Conservation (phyloP, 2,113 vertebrate genomes). For the Labeo catla region DNA sequence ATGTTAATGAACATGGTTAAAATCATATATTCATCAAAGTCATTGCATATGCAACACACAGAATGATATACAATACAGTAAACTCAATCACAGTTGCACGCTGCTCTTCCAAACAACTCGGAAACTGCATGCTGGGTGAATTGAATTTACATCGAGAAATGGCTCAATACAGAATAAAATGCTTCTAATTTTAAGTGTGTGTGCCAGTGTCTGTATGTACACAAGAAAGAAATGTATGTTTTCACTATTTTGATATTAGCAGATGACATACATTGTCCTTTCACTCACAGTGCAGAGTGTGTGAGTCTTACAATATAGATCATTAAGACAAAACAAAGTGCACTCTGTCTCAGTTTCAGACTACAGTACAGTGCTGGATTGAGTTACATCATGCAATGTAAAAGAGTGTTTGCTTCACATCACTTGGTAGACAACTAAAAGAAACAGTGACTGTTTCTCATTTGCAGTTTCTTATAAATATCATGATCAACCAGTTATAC, state of each 20-base stretch:
- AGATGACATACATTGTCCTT: neutral
- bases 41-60: neutral
- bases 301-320: constrained; percentile 16
- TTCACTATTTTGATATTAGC: neutral
- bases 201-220: neutral
- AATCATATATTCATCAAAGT: neutral
- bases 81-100: neutral
- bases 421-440: neutral
- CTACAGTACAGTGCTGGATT: constrained; percentile 29
- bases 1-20: neutral
- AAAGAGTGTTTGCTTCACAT: neutral
- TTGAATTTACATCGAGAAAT: neutral
- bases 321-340: constrained; percentile 48
- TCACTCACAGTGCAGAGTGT: neutral
- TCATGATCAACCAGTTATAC: neutral
- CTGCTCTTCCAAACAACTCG: neutral
- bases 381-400: constrained; percentile 23
- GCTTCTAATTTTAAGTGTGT: neutral
- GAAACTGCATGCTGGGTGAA: neutral
- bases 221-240: neutral
- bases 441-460: neutral
- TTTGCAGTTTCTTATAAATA: neutral
- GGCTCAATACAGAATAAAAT: neutral
- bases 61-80: neutral
- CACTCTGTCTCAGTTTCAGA: constrained; percentile 50